phyloP scores from a whole-genome alignment of 2,797 vertebrate species.

The Cheirogaleus major region DNA sequence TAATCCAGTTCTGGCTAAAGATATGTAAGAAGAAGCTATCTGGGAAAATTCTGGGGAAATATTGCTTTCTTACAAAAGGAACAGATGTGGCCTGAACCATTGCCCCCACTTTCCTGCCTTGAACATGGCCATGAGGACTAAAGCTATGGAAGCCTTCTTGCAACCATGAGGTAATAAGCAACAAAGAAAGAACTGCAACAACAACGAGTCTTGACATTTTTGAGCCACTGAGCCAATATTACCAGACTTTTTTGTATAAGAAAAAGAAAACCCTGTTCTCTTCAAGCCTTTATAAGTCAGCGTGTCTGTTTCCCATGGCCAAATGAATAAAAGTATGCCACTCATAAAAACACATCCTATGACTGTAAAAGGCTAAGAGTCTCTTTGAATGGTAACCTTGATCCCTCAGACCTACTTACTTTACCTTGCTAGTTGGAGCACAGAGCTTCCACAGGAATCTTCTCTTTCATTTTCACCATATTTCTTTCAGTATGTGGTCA shows the following conservation, averaged over 20 bases:
- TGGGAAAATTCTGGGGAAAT: not conserved
- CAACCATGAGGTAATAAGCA: not conserved
- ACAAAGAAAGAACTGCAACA: not conserved
- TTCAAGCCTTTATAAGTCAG: not conserved
- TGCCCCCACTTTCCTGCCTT: not conserved
- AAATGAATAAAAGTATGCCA: not conserved
- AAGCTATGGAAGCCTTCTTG: not conserved
- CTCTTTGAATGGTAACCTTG: not conserved
- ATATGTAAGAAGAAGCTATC: not conserved
- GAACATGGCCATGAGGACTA: not conserved
- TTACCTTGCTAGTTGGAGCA: not conserved
- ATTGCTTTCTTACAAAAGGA: not conserved
- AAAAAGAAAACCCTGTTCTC: conserved; percentile 18
- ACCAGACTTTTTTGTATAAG: not conserved
- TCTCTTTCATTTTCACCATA: not conserved
- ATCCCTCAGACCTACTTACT: not conserved
- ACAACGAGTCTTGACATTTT: not conserved
- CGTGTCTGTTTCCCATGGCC: not conserved
- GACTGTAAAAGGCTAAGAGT: not conserved
- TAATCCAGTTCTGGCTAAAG: not conserved
- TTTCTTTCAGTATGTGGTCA: not conserved
- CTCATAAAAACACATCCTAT: not conserved
- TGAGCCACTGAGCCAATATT: not conserved
- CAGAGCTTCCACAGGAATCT: not conserved
- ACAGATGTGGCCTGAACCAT: not conserved